phyloP scores from a whole-genome alignment of 2,113 vertebrate genomes.

The Epinephelus cyanopodus region DNA sequence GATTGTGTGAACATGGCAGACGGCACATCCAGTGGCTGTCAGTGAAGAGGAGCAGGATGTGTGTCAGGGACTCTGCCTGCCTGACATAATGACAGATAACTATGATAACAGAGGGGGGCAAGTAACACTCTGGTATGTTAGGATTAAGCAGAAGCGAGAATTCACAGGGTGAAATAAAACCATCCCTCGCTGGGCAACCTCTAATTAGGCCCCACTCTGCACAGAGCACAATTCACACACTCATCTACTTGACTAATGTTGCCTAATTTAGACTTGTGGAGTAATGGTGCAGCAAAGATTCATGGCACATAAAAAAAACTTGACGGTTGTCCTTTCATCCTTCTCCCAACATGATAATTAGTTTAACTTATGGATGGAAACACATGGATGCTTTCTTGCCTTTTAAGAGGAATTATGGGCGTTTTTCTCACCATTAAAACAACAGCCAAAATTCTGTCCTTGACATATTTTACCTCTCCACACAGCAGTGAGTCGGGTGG shows the following conservation, averaged over 20 bases:
- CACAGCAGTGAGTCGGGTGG: constrained; percentile 22
- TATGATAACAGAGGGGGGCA: constrained; percentile 50
- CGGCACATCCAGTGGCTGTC: constrained; percentile 48
- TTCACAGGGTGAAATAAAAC: constrained; percentile 28
- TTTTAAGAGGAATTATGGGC: neutral
- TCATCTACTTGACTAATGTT: constrained; percentile 4
- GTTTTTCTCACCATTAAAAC: constrained; percentile 28
- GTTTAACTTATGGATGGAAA: neutral
- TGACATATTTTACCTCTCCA: constrained; percentile 10
- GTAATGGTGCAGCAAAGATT: constrained; percentile 3
- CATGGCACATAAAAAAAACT: neutral
- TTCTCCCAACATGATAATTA: neutral
- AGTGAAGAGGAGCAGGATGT: constrained; percentile 44
- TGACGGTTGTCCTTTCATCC: neutral
- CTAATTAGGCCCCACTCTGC: constrained; percentile 16
- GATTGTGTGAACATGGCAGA: constrained; percentile 46
- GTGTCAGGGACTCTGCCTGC: constrained; percentile 55
- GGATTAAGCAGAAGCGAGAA: constrained; percentile 23
- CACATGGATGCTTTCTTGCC: neutral
- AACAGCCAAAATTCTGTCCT: neutral
- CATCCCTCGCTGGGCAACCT: constrained; percentile 5
- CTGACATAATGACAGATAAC: constrained; percentile 65
- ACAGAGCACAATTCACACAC: constrained; percentile 20
- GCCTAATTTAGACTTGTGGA: constrained; percentile 10
- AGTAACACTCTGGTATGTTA: constrained; percentile 22